Evolutionary conservation across 2,113 vertebrate species (phyloP).

Genomic region (Alectura lathami): DNA sequence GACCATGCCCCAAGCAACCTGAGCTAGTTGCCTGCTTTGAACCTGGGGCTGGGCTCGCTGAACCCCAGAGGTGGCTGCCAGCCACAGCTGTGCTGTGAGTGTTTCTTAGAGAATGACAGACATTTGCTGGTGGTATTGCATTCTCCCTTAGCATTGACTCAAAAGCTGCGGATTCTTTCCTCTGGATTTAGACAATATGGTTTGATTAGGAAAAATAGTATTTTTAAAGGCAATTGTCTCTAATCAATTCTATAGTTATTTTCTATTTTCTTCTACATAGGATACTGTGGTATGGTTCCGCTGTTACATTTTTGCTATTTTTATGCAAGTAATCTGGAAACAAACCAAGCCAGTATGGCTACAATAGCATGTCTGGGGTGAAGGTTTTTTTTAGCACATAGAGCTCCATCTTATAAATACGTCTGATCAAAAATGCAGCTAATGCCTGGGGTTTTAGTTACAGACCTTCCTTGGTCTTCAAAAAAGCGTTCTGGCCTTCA

Average conservation of each 20-base stretch:
- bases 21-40: rapidly evolving
- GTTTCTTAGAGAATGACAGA: not conserved
- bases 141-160: not conserved
- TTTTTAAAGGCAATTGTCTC: not conserved
- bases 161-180: not conserved
- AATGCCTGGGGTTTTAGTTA: not conserved
- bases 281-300: not conserved
- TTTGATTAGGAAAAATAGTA: not conserved
- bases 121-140: not conserved
- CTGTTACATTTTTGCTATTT: not conserved
- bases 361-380: not conserved
- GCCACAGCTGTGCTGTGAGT: not conserved
- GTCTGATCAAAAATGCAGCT: not conserved
- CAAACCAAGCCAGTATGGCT: not conserved
- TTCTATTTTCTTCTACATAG: not conserved
- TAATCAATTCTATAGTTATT: not conserved
- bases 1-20: not conserved
- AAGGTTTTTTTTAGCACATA: not conserved
- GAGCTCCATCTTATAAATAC: not conserved
- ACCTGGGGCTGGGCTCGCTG: too few species aligned
- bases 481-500: not conserved
- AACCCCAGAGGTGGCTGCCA: not conserved
- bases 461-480: not conserved
- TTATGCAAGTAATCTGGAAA: not conserved
- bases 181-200: not conserved